Evolutionary conservation across 2,797 vertebrate genomes (phyloP).

Genomic region (Gadopsis bispinosus): DNA sequence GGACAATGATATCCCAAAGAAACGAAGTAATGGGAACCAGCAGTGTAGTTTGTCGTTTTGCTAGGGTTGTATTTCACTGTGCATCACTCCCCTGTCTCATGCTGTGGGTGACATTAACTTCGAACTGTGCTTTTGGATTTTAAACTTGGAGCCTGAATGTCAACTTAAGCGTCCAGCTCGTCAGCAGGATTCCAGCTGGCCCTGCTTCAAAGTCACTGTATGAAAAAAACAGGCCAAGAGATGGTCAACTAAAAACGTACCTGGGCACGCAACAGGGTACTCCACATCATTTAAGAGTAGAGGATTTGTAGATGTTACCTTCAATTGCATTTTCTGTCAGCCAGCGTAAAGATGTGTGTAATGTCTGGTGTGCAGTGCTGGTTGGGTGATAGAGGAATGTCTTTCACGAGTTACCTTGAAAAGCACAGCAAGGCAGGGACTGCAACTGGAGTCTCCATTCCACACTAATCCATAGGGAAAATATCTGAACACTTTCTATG

Average conservation of each 20-base stretch:
- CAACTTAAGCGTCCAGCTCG: not conserved
- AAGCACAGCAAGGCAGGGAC: conserved; percentile 46
- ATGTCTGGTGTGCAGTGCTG: conserved; percentile 21
- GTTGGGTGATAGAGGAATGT: conserved; percentile 5
- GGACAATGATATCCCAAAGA: not conserved
- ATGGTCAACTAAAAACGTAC: not conserved
- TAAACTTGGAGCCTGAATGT: not conserved
- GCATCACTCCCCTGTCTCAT: not conserved
- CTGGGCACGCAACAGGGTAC: too few relatives aligned
- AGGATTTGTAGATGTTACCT: conserved; percentile 17
- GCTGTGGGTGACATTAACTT: not conserved
- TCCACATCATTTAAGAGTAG: not conserved
- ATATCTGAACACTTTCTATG: conserved; percentile 46
- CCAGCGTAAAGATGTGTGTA: conserved; percentile 28
- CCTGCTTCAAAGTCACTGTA: not conserved
- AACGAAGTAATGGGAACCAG: conserved; percentile 7
- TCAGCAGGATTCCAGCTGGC: not conserved
- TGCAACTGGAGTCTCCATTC: conserved; percentile 61
- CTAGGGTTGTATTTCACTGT: not conserved
- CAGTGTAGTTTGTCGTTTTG: not conserved
- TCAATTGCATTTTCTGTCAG: conserved; percentile 15
- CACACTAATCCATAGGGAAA: conserved; percentile 57
- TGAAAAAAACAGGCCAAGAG: not conserved
- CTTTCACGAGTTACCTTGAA: conserved; percentile 45
- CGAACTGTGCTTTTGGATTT: not conserved